Evolutionary conservation across 2,113 vertebrate genomes (phyloP).

Genomic region (Limanda limanda): DNA sequence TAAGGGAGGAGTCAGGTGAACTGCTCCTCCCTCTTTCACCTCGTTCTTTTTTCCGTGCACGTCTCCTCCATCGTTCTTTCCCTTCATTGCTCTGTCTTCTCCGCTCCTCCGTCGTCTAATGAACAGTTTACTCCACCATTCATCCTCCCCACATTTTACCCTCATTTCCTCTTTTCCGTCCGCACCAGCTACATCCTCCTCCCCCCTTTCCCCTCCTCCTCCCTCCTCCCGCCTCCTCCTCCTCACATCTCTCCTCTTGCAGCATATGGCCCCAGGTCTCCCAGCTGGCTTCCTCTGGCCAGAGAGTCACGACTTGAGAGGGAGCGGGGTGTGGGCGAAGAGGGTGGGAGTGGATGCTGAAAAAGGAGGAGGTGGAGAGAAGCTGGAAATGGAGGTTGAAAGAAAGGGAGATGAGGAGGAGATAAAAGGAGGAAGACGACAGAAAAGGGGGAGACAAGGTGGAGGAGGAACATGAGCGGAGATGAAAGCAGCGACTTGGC

Average conservation of each 20-base stretch:
- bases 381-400: background rate
- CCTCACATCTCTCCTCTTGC: background rate
- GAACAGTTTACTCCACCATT: no score
- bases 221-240: background rate
- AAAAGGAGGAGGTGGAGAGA: background rate
- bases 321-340: background rate
- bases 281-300: conserved; percentile 21
- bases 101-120: no score
- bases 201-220: background rate
- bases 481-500: background rate
- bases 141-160: background rate
- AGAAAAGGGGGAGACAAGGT: background rate
- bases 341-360: background rate
- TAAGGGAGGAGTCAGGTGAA: no score
- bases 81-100: no score
- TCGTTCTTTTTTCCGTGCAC: no score
- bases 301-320: conserved; percentile 34
- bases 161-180: background rate
- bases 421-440: background rate
- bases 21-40: no score
- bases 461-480: background rate
- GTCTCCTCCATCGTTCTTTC: no score
- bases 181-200: no score
- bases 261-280: conserved; percentile 32
- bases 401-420: background rate